Conservation (phyloP, 2,888 invertebrate genomes). For the Amblyjoppa fuscipennis region DNA sequence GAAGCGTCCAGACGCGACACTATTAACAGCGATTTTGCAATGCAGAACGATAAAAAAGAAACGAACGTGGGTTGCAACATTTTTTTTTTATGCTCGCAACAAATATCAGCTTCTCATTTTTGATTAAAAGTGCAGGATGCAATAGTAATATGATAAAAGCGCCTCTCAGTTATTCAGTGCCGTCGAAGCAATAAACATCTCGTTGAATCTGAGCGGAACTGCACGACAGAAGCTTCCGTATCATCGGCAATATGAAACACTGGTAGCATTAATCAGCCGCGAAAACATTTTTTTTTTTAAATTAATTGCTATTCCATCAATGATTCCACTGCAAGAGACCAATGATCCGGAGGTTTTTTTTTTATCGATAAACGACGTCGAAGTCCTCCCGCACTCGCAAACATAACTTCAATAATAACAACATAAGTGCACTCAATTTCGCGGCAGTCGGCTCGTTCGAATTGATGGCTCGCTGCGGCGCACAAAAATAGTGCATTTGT, state of each 20-base stretch:
- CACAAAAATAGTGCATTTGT: background rate
- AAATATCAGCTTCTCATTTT: constrained; percentile 9
- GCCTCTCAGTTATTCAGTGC: constrained; percentile 38
- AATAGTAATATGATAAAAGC: constrained; percentile 40
- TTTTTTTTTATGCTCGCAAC: constrained; percentile 12
- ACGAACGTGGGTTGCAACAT: constrained; percentile 38
- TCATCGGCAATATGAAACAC: constrained; percentile 8
- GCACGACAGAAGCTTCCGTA: constrained; percentile 28
- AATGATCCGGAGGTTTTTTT: background rate
- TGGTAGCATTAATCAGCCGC: background rate
- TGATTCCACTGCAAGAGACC: background rate
- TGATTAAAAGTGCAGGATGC: constrained; percentile 6
- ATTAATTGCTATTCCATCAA: constrained; percentile 4
- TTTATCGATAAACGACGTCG: background rate
- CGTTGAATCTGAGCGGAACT: constrained; percentile 20
- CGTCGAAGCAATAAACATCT: constrained; percentile 8
- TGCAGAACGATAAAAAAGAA: background rate
- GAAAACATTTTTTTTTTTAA: background rate
- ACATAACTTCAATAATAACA: background rate
- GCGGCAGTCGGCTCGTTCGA: background rate
- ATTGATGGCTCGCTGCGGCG: background rate
- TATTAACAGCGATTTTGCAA: constrained; percentile 13
- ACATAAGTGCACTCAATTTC: background rate
- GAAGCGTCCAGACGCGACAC: background rate
- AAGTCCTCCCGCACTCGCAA: background rate